Conservation (phyloP, 2,797 vertebrate genomes). For the Vultur gryphus region DNA sequence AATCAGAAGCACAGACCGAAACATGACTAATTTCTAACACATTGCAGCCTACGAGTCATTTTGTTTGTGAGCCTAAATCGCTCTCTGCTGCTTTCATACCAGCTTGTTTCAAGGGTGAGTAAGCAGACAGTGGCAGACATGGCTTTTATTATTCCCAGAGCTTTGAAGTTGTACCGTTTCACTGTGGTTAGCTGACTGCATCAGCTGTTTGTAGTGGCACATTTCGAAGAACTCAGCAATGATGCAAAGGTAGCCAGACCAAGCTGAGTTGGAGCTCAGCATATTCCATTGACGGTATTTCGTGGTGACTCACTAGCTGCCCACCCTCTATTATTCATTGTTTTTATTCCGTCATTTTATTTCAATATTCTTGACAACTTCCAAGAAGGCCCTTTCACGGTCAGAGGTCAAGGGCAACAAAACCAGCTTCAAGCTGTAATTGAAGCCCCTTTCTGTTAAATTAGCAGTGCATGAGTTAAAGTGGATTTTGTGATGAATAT, state of each 20-base stretch:
- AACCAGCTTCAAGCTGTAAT: background rate
- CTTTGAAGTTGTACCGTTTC: background rate
- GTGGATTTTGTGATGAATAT: background rate
- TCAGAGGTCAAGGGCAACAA: background rate
- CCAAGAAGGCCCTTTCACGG: background rate
- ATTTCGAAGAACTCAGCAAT: background rate
- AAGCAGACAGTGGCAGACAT: slow-evolving; percentile 35
- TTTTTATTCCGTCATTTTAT: background rate
- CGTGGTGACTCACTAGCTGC: background rate
- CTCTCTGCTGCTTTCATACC: background rate
- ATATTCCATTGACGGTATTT: background rate
- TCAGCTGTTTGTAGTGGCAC: background rate
- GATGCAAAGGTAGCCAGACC: background rate
- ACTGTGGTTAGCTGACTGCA: background rate
- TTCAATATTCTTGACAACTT: background rate
- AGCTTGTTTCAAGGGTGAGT: slow-evolving; percentile 8
- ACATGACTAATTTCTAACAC: slow-evolving; percentile 36
- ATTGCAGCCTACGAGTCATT: background rate
- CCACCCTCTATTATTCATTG: background rate
- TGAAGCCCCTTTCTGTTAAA: background rate
- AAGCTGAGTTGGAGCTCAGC: background rate
- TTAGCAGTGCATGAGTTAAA: background rate
- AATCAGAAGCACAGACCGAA: background rate
- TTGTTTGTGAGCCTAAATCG: background rate
- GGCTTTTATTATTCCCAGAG: slow-evolving; percentile 12